These are phyloP conservation scores for Oasisia sp. DNA, from an alignment of 2,888 invertebrate genomes.

Conservation along the genomic window DNA sequence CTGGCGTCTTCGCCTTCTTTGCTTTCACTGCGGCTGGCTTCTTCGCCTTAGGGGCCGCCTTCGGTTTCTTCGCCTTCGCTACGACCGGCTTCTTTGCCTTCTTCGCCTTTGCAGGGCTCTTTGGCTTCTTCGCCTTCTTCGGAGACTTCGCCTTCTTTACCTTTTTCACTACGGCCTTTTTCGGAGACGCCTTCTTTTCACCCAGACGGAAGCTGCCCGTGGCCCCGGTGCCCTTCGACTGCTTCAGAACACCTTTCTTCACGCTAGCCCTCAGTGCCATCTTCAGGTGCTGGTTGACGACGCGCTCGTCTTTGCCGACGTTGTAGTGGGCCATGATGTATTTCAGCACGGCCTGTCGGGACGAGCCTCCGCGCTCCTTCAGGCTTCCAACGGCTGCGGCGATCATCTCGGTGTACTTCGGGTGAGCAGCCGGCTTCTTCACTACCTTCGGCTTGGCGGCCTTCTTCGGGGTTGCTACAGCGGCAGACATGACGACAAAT, in stretches of 20 bases:
- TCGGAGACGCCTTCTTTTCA: conserved; percentile 53
- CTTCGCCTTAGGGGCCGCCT: too few relatives aligned
- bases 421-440: conserved; percentile 59
- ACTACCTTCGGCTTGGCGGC: conserved; percentile 45
- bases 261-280: conserved; percentile 64
- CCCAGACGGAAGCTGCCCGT: conserved; percentile 44
- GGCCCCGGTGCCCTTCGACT: conserved; percentile 49
- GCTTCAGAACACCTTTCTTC: conserved; percentile 61
- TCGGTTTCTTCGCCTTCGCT: too few relatives aligned
- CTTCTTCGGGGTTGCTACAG: conserved; percentile 28
- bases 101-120: neutral
- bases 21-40: too few relatives aligned
- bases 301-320: conserved; percentile 60
- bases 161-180: conserved; percentile 34
- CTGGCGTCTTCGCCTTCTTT: too few relatives aligned
- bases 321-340: conserved; percentile 66
- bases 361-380: conserved; percentile 67
- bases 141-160: conserved; percentile 24
- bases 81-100: too few relatives aligned
- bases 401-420: conserved; percentile 66
- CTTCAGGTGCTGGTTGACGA: conserved; percentile 63
- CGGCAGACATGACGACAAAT: too few relatives aligned
- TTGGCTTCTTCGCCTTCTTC: conserved; percentile 30
- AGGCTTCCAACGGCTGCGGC: conserved; percentile 62
- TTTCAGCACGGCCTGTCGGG: conserved; percentile 67